phyloP scores from a whole-genome alignment of 1,140 invertebrate species.

The Cherax quadricarinatus region DNA sequence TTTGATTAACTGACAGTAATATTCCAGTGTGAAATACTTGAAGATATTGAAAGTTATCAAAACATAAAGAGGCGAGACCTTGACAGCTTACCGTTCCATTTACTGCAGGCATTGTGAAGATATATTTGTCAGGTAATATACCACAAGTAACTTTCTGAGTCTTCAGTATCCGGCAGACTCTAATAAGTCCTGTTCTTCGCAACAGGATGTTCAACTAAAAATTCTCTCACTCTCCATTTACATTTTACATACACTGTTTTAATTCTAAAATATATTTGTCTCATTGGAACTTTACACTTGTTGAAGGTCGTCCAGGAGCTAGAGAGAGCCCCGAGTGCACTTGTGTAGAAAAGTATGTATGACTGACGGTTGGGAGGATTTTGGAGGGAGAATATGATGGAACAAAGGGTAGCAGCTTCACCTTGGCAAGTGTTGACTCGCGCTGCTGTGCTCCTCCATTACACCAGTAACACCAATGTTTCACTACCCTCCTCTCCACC shows the following conservation, averaged over 20 bases:
- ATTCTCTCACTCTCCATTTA: conserved; percentile 42
- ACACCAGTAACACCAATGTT: background rate
- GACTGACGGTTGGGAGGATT: no score
- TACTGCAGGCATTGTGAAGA: conserved; percentile 51
- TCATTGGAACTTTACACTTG: background rate
- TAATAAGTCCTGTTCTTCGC: background rate
- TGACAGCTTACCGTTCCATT: conserved; percentile 54
- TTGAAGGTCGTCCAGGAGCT: background rate
- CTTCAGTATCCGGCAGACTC: background rate
- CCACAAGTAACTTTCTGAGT: background rate
- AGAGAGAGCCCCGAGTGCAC: no score
- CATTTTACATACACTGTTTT: conserved; percentile 23
- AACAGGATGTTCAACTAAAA: conserved; percentile 33
- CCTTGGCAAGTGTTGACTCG: background rate
- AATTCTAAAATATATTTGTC: background rate
- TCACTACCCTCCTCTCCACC: background rate
- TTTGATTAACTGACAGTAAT: no score
- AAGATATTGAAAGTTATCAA: background rate
- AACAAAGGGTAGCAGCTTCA: conserved; percentile 29
- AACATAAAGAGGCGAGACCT: background rate
- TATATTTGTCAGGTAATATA: no score
- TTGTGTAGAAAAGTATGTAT: no score
- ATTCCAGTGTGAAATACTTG: no score
- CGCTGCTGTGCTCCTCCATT: background rate
- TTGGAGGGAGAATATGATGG: conserved; percentile 4